phyloP scores from a whole-genome alignment of 2,113 vertebrate species.

The Dendrocopos noguchii region DNA sequence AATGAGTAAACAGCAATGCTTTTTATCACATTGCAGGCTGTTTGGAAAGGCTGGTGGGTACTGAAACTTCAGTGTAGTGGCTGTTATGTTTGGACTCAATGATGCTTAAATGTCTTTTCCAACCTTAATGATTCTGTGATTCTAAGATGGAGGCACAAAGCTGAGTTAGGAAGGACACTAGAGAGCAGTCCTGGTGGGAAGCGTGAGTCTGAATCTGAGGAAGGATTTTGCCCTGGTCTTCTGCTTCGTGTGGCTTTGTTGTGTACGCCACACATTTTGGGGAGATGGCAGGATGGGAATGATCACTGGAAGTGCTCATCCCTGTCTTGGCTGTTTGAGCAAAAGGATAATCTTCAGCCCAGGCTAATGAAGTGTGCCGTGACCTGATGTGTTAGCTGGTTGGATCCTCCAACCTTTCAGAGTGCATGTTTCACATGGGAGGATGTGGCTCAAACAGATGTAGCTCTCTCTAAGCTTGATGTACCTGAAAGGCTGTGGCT shows the following conservation, averaged over 20 bases:
- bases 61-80: background rate
- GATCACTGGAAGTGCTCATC: background rate
- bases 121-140: background rate
- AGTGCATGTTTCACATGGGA: background rate
- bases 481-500: background rate
- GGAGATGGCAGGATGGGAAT: background rate
- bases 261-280: fast-evolving
- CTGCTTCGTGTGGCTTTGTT: background rate
- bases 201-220: background rate
- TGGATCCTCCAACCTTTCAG: background rate
- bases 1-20: background rate
- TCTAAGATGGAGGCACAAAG: background rate
- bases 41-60: background rate
- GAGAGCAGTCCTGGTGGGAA: background rate
- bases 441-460: background rate
- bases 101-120: no score
- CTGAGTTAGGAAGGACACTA: background rate
- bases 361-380: background rate
- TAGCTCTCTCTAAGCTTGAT: background rate
- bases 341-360: conserved; percentile 17
- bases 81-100: background rate
- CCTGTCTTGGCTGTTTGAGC: conserved; percentile 25
- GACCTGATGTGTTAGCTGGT: background rate
- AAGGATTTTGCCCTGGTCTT: background rate
- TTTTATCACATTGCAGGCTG: background rate